phyloP scores from a whole-genome alignment of 1,140 invertebrate species.

The Archivesica marissinica region DNA sequence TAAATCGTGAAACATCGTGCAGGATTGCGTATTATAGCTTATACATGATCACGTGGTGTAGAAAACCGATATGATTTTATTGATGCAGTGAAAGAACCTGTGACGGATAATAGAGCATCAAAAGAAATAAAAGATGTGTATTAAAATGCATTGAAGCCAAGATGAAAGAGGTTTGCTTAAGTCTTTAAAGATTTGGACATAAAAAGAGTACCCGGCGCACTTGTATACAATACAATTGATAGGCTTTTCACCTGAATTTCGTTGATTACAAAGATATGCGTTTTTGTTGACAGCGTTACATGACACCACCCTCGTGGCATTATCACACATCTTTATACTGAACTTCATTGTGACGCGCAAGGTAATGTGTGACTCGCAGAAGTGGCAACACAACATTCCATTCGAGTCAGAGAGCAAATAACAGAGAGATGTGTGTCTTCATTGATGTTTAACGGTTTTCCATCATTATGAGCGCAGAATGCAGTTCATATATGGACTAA shows the following conservation, averaged over 20 bases:
- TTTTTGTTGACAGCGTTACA: neutral
- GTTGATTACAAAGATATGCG: neutral
- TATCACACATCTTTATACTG: neutral
- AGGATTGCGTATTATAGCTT: slow-evolving; percentile 46
- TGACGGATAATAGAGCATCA: slow-evolving; percentile 51
- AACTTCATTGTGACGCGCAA: neutral
- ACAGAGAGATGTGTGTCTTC: no score
- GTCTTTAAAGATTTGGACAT: neutral
- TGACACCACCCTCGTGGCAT: neutral
- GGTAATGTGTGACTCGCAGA: no score
- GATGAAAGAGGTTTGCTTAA: slow-evolving; percentile 11
- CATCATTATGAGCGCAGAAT: no score
- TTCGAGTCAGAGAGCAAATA: no score
- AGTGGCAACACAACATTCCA: neutral
- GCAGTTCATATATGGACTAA: no score
- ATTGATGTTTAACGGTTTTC: no score
- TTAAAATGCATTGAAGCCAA: slow-evolving; percentile 26
- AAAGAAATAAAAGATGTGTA: slow-evolving; percentile 49
- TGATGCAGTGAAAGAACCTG: slow-evolving; percentile 56
- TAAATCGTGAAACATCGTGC: slow-evolving; percentile 41
- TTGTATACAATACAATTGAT: neutral
- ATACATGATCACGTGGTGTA: slow-evolving; percentile 41
- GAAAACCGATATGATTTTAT: slow-evolving; percentile 63
- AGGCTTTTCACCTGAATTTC: neutral
- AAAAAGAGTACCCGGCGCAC: slow-evolving; percentile 9